phyloP scores from a whole-genome alignment of 2,113 vertebrate genomes.

The Triplophysa rosa region DNA sequence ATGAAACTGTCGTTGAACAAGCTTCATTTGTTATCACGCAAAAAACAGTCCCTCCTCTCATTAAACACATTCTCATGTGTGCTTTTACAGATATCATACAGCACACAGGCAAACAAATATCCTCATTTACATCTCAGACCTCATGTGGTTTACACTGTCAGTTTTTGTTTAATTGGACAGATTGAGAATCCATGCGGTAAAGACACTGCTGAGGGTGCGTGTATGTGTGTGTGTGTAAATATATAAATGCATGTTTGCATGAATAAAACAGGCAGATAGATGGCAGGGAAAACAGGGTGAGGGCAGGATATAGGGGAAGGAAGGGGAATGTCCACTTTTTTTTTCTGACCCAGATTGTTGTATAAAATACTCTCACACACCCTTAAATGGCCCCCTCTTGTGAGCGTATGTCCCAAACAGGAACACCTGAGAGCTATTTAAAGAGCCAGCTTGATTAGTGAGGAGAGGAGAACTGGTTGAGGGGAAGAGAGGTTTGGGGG shows the following conservation, averaged over 20 bases:
- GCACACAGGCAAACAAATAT: background rate
- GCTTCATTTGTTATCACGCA: background rate
- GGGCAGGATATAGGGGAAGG: constrained; percentile 6
- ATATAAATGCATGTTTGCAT: background rate
- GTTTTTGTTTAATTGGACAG: constrained; percentile 41
- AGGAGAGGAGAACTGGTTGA: constrained; percentile 5
- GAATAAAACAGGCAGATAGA: background rate
- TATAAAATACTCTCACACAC: constrained; percentile 18
- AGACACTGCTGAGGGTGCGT: background rate
- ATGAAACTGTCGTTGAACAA: background rate
- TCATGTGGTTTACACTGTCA: constrained; percentile 38
- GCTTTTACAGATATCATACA: constrained; percentile 5
- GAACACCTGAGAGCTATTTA: constrained; percentile 55
- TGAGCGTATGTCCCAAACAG: constrained; percentile 46
- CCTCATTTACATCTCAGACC: constrained; percentile 24
- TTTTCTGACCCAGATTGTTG: constrained; percentile 46
- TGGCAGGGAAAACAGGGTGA: background rate
- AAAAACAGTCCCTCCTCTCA: constrained; percentile 39
- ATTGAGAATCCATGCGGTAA: constrained; percentile 26
- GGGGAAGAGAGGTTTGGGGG: constrained; percentile 18
- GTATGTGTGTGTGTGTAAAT: constrained; percentile 16
- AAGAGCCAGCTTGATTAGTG: constrained; percentile 47
- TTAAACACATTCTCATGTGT: constrained; percentile 38
- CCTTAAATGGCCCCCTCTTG: constrained; percentile 23
- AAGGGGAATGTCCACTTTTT: constrained; percentile 17